Evolutionary conservation across 1,140 invertebrate genomes (phyloP).

Genomic region (Chymomyza costata): DNA sequence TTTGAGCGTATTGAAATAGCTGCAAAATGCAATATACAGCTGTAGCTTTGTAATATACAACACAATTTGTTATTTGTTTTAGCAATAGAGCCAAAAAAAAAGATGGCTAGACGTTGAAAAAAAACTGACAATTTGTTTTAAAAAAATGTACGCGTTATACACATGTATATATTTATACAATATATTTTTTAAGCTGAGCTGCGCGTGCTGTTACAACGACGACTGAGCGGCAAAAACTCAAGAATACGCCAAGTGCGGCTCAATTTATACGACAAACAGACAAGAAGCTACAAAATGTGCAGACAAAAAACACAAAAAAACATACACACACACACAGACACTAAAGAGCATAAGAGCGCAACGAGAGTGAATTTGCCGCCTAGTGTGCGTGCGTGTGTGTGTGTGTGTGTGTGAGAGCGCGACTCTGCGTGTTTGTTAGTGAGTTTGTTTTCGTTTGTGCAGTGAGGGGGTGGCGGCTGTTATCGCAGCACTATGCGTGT

Average conservation of each 20-base stretch:
- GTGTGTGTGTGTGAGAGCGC: no score
- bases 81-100: no score
- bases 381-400: no score
- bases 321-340: slow-evolving; percentile 20
- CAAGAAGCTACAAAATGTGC: slow-evolving; percentile 56
- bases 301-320: slow-evolving; percentile 5
- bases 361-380: slow-evolving; percentile 46
- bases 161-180: no score
- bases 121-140: no score
- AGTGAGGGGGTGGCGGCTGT: slow-evolving; percentile 38
- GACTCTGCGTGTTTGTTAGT: slow-evolving; percentile 16
- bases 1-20: no score
- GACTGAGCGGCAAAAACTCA: slow-evolving; percentile 67
- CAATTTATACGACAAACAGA: slow-evolving; percentile 68
- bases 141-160: no score
- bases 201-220: slow-evolving; percentile 64
- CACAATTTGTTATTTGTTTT: no score
- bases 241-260: slow-evolving; percentile 70
- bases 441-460: slow-evolving; percentile 1
- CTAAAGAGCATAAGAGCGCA: slow-evolving; percentile 15
- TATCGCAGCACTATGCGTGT: slow-evolving; percentile 33
- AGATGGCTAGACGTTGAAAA: no score
- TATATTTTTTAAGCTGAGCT: no score
- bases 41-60: no score
- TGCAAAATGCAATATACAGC: no score